phyloP scores from a whole-genome alignment of 2,888 invertebrate genomes.

The Lithophane semibrunnea region DNA sequence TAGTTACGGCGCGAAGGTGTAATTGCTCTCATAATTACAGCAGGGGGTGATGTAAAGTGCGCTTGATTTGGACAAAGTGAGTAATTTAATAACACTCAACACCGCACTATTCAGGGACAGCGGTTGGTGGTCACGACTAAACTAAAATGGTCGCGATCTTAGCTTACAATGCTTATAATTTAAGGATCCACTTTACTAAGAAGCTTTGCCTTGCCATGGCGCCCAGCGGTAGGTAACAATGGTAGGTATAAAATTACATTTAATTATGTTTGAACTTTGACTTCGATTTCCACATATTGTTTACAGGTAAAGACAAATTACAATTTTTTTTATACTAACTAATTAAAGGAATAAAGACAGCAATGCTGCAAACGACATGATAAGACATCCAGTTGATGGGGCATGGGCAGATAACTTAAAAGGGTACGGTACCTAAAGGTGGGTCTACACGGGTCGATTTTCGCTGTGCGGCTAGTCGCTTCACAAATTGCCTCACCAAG shows the following conservation, averaged over 20 bases:
- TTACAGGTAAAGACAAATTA: slow-evolving; percentile 1
- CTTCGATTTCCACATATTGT: slow-evolving; percentile 22
- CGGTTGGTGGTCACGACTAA: slow-evolving; percentile 66
- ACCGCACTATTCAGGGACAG: slow-evolving; percentile 70
- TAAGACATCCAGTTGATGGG: too few relatives aligned
- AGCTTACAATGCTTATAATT: slow-evolving; percentile 19
- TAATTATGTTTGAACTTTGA: slow-evolving; percentile 37
- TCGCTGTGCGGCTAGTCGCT: too few relatives aligned
- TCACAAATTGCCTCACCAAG: too few relatives aligned
- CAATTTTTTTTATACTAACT: neutral
- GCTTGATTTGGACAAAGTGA: slow-evolving; percentile 54
- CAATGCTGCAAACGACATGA: neutral
- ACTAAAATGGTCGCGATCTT: slow-evolving; percentile 38
- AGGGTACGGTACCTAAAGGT: too few relatives aligned
- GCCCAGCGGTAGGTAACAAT: neutral
- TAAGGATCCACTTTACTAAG: slow-evolving; percentile 1
- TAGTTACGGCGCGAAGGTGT: slow-evolving; percentile 41
- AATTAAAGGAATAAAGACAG: neutral
- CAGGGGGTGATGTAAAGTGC: slow-evolving; percentile 60
- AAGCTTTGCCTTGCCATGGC: slow-evolving; percentile 18
- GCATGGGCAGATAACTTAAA: neutral
- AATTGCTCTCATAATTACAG: slow-evolving; percentile 66
- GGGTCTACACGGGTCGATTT: too few relatives aligned
- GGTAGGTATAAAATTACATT: slow-evolving; percentile 8
- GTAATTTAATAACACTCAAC: slow-evolving; percentile 56